Evolutionary conservation across 2,797 vertebrate species (phyloP).

Genomic region (Halcyon chelicuti): DNA sequence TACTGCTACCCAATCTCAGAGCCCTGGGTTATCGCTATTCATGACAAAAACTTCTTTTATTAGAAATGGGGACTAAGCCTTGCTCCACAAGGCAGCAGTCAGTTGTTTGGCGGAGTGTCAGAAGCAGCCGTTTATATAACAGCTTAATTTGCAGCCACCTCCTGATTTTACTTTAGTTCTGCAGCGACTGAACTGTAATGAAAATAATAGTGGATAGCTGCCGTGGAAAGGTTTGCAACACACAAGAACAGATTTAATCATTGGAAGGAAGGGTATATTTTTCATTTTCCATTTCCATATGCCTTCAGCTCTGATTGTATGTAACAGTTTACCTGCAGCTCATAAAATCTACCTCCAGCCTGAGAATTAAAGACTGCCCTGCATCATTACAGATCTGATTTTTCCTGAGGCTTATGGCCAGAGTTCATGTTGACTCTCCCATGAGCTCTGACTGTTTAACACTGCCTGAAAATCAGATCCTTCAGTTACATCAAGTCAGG

Average conservation of each 20-base stretch:
- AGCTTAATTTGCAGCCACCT: slow-evolving; percentile 37
- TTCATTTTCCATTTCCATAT: slow-evolving; percentile 36
- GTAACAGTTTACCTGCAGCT: slow-evolving; percentile 9
- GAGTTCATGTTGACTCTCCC: background rate
- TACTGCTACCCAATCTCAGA: background rate
- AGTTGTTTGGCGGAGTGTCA: background rate
- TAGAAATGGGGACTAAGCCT: background rate
- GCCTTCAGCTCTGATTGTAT: slow-evolving; percentile 1
- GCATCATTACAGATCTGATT: background rate
- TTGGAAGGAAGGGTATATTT: slow-evolving; percentile 5
- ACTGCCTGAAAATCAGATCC: background rate
- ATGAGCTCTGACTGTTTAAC: background rate
- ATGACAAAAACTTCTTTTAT: background rate
- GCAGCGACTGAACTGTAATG: background rate
- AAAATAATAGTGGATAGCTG: slow-evolving; percentile 2
- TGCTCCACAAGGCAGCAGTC: background rate
- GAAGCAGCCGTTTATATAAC: slow-evolving; percentile 24
- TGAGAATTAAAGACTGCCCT: background rate
- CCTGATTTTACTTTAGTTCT: slow-evolving; percentile 15
- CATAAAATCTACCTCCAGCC: slow-evolving; percentile 1
- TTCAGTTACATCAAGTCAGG: background rate
- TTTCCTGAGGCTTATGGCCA: background rate
- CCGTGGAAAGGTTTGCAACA: background rate
- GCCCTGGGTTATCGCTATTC: background rate
- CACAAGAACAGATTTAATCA: slow-evolving; percentile 13